These are phyloP conservation scores for Epistrophella euchroma DNA, from an alignment of 2,888 invertebrate species.

Conservation along the genomic window DNA sequence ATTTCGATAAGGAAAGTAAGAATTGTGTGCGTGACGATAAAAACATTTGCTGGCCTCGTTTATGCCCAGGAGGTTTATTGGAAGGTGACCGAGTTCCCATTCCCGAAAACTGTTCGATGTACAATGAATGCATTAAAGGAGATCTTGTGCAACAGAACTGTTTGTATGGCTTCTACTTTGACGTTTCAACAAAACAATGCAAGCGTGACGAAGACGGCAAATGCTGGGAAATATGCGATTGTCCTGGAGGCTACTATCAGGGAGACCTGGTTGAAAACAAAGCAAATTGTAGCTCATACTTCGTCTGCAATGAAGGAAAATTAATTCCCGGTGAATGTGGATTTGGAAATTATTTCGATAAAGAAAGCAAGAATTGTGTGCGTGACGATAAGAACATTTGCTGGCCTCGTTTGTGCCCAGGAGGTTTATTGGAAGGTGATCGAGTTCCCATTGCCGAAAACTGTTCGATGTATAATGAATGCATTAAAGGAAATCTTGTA, in stretches of 20 bases:
- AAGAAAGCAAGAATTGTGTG: neutral
- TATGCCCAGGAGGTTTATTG: neutral
- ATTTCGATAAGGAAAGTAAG: too few relatives aligned
- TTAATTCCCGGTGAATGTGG: neutral
- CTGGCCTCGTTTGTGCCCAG: neutral
- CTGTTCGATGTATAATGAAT: neutral
- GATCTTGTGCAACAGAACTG: neutral
- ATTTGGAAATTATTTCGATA: neutral
- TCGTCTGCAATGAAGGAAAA: neutral
- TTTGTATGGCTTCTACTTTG: neutral
- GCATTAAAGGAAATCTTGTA: neutral
- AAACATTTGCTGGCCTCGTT: neutral
- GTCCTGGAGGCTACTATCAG: neutral
- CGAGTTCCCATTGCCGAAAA: neutral
- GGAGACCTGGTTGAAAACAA: neutral
- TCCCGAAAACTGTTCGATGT: neutral
- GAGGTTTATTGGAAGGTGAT: neutral
- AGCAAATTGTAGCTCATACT: neutral
- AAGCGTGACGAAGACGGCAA: constrained; percentile 36
- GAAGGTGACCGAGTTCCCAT: neutral
- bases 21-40: neutral
- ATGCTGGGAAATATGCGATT: neutral
- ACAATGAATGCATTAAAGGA: neutral
- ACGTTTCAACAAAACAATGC: neutral
- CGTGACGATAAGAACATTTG: neutral